Conservation (phyloP, 2,113 vertebrate species). For the Aplodontia rufa region DNA sequence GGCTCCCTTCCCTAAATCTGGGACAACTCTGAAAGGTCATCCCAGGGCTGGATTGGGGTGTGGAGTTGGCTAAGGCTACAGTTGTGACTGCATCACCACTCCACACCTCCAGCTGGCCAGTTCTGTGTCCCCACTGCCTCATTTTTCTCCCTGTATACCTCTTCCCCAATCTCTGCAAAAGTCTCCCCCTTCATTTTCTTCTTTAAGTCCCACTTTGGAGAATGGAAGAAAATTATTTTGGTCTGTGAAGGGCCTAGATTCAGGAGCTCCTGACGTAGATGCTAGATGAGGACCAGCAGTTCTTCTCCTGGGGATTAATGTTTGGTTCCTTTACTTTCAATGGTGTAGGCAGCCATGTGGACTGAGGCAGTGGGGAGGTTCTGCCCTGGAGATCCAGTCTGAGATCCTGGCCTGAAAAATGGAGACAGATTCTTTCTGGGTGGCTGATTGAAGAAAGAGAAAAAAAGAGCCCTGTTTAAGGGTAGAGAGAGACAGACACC, state of each 20-base stretch:
- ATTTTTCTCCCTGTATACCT: background rate
- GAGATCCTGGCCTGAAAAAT: background rate
- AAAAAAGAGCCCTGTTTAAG: background rate
- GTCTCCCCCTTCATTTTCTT: conserved; percentile 48
- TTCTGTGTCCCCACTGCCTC: background rate
- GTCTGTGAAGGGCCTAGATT: conserved; percentile 78
- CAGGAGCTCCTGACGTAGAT: background rate
- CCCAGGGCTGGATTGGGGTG: background rate
- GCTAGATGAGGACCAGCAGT: background rate
- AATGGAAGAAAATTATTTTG: conserved; percentile 89
- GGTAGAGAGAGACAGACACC: background rate
- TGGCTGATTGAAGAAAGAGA: background rate
- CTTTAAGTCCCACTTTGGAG: conserved; percentile 86
- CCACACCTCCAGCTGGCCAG: background rate
- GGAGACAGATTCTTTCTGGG: background rate
- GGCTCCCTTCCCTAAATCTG: background rate
- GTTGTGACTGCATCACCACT: fast-evolving
- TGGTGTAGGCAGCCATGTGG: background rate
- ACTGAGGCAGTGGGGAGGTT: background rate
- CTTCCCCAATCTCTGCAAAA: background rate
- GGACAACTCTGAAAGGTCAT: background rate
- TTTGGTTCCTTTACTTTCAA: background rate
- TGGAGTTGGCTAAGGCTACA: background rate
- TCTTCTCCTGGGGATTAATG: background rate
- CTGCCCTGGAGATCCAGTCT: background rate